A percentile compares a stretch with the other conserved stretches of the same genome.
Conservation (phyloP, 2,113 vertebrate genomes). For the Hemicordylus capensis region DNA sequence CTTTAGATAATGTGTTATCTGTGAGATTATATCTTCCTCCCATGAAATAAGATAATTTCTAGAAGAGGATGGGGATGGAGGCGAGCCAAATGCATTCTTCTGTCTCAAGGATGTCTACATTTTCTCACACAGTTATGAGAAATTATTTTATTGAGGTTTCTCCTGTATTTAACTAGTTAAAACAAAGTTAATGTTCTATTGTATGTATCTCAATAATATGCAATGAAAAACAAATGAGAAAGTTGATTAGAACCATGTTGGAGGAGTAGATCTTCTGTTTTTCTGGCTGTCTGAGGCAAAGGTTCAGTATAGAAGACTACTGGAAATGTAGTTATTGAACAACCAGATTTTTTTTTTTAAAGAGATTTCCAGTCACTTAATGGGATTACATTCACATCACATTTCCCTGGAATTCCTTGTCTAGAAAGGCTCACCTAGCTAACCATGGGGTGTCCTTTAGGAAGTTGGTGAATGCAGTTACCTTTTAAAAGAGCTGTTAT, state of each 20-base stretch:
- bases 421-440: no score
- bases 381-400: no score
- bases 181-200: background rate
- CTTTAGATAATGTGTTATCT: conserved; percentile 44
- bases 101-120: background rate
- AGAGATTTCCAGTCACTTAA: no score
- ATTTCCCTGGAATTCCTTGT: no score
- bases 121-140: conserved; percentile 12
- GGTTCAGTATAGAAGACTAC: background rate
- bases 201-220: background rate
- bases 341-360: no score
- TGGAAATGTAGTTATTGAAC: background rate
- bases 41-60: conserved; percentile 2
- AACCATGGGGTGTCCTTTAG: no score
- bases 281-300: background rate
- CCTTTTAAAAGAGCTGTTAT: no score
- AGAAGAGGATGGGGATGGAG: conserved; percentile 19
- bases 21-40: conserved; percentile 22
- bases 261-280: background rate
- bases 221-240: conserved; percentile 33
- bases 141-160: no score
- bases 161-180: background rate
- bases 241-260: background rate
- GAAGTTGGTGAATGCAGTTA: no score
- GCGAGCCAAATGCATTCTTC: background rate